These are phyloP conservation scores for Paralichthys olivaceus DNA, from an alignment of 2,113 vertebrate genomes.

Conservation along the genomic window DNA sequence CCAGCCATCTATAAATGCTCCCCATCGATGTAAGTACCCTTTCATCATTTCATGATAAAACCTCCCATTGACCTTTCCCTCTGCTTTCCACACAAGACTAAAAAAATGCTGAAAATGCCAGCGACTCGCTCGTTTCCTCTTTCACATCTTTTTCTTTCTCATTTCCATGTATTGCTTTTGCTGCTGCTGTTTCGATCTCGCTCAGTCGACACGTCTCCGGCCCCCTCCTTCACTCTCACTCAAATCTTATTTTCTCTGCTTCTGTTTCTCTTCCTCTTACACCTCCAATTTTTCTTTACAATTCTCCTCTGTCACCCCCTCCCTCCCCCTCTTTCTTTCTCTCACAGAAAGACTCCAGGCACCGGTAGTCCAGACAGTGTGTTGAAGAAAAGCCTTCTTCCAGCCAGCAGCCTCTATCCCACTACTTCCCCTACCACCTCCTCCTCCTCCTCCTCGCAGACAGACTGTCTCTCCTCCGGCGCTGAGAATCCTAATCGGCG, in stretches of 20 bases:
- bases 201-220: conserved; percentile 26
- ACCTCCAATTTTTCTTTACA: conserved; percentile 47
- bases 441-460: conserved; percentile 62
- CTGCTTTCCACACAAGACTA: conserved; percentile 16
- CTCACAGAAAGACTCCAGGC: conserved; percentile 72
- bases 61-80: conserved; percentile 50
- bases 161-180: conserved; percentile 6
- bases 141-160: background rate
- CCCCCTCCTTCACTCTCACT: conserved; percentile 47
- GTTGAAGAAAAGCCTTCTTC: conserved; percentile 89
- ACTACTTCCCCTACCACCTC: conserved; percentile 66
- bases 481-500: conserved; percentile 42
- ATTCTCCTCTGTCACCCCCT: conserved; percentile 31
- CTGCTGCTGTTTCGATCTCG: conserved; percentile 40
- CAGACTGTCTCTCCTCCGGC: conserved; percentile 71
- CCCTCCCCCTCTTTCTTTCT: conserved; percentile 1
- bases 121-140: conserved; percentile 14
- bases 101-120: conserved; percentile 37
- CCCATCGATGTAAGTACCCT: conserved; percentile 79
- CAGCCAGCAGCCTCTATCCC: conserved; percentile 73
- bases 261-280: conserved; percentile 53
- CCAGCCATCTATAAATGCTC: conserved; percentile 75
- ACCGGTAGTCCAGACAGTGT: conserved; percentile 89
- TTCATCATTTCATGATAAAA: conserved; percentile 48
- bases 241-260: conserved; percentile 43